A percentile compares a stretch with the other conserved stretches of the same genome.
phyloP scores from a whole-genome alignment of 2,113 vertebrate species.

The Trogon surrucura region DNA sequence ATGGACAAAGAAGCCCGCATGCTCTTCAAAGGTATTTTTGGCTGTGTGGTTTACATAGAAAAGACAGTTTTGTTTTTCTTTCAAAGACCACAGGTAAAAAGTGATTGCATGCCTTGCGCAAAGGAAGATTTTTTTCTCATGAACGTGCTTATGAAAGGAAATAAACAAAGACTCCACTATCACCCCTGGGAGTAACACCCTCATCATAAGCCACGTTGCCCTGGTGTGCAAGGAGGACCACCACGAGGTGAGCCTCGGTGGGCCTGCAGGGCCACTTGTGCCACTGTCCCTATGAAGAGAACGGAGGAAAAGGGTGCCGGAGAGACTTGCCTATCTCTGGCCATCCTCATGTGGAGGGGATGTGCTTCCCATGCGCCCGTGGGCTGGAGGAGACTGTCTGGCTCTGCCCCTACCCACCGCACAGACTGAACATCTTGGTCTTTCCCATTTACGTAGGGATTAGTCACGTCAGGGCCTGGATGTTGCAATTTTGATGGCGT shows the following conservation, averaged over 20 bases:
- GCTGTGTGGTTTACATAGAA: neutral
- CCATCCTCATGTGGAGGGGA: neutral
- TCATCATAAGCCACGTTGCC: neutral
- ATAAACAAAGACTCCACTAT: neutral
- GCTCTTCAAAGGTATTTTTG: neutral
- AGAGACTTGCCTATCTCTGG: neutral
- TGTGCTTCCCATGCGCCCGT: neutral
- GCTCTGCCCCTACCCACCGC: neutral
- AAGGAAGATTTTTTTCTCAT: neutral
- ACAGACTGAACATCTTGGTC: neutral
- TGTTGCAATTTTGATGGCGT: slow-evolving; percentile 37
- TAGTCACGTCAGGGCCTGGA: neutral
- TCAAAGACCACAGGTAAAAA: neutral
- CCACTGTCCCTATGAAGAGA: neutral
- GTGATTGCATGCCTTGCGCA: neutral
- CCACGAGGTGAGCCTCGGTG: fast-evolving
- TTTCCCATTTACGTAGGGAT: neutral
- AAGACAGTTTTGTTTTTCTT: neutral
- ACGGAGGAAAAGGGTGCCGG: neutral
- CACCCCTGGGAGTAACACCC: neutral
- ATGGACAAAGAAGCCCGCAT: neutral
- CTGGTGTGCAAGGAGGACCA: neutral
- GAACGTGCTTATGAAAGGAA: neutral
- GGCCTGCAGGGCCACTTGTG: neutral
- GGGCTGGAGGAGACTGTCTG: neutral